Conservation (phyloP, 2,113 vertebrate species). For the Ciconia boyciana region DNA sequence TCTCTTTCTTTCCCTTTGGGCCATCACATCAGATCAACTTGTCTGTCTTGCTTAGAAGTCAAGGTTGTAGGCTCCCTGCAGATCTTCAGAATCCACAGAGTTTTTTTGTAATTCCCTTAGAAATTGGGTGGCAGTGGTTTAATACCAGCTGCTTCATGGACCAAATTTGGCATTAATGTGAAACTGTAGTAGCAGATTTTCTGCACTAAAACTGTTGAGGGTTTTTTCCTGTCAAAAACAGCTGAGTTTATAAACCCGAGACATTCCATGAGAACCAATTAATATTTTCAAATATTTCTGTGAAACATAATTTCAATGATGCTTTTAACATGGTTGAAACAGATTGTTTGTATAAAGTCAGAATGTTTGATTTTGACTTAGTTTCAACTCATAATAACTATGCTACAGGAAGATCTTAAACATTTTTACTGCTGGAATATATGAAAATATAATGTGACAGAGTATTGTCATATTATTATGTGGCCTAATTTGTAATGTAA, state of each 20-base stretch:
- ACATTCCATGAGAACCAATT: conserved; percentile 4
- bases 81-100: background rate
- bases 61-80: background rate
- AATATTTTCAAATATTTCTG: conserved; percentile 44
- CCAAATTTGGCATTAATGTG: background rate
- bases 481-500: background rate
- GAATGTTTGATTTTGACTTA: conserved; percentile 41
- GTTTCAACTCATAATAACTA: conserved; percentile 17
- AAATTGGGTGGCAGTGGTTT: background rate
- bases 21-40: background rate
- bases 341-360: conserved; percentile 45
- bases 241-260: background rate
- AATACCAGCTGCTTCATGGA: background rate
- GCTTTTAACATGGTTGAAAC: conserved; percentile 24
- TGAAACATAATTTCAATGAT: background rate
- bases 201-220: background rate
- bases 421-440: conserved; percentile 7
- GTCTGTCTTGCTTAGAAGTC: background rate
- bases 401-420: background rate
- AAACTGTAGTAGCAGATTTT: conserved; percentile 11
- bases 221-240: background rate
- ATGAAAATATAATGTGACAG: background rate
- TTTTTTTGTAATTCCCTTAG: background rate
- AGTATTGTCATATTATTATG: background rate
- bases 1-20: background rate